Percentiles rank a stretch among this genome's conserved stretches.
phyloP scores from a whole-genome alignment of 2,797 vertebrate species.

The Leptodactylus fallax region DNA sequence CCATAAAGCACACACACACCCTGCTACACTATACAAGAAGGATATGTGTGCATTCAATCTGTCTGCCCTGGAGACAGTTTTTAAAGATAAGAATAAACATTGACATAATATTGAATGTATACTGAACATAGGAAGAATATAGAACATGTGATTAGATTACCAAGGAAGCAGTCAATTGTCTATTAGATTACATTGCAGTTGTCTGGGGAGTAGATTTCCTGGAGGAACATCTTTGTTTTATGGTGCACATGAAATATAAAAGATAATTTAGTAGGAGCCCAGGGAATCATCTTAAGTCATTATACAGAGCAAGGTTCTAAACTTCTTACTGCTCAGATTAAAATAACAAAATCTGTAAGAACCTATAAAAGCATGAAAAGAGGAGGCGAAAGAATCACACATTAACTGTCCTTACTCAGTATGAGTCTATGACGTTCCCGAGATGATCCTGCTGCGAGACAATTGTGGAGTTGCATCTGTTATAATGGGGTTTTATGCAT shows the following conservation, averaged over 20 bases:
- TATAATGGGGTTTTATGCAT: conserved; percentile 21
- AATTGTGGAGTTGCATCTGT: neutral
- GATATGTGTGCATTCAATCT: neutral
- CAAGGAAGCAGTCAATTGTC: neutral
- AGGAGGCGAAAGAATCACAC: neutral
- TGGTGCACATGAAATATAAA: conserved; percentile 11
- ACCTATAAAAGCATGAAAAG: conserved; percentile 33
- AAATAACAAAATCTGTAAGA: conserved; percentile 35
- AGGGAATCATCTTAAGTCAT: conserved; percentile 16
- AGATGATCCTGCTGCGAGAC: conserved; percentile 29
- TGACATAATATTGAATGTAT: neutral
- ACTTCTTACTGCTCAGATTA: conserved; percentile 18
- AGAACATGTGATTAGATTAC: neutral
- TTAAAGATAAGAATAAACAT: neutral
- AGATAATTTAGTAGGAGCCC: conserved; percentile 15
- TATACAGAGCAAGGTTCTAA: conserved; percentile 17
- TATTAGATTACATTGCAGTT: neutral
- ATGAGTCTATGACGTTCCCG: conserved; percentile 5
- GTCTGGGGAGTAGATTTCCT: neutral
- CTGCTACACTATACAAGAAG: neutral
- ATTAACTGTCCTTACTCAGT: conserved; percentile 10
- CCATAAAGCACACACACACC: no score
- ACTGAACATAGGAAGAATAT: neutral
- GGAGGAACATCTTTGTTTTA: neutral
- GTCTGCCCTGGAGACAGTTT: neutral